Base-by-base conservation (phyloP, 1,140 invertebrate species). In the Homarus americanus region DNA sequence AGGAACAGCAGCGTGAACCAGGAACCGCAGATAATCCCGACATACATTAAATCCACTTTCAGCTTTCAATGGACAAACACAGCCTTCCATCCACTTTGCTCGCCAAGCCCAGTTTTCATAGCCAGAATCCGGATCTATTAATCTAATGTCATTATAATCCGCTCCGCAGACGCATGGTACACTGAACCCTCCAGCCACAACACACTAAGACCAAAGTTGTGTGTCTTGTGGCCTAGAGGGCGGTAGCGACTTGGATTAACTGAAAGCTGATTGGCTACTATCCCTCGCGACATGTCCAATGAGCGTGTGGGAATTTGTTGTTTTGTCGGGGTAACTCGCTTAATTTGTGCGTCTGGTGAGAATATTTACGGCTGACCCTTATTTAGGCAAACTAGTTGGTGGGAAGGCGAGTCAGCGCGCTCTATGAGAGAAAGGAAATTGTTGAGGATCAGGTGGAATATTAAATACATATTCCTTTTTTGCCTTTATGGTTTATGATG, bases 371-470 rank as follows among this genome's bases (percentile, higher is more conserved):
- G 28, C 12, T n/a, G 28, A 9, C 9, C 63, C 63, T 69, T 69
- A 69, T 69, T 69, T 69, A 69, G 63, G n/a, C 4, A 32, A 69
- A 58, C 53, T 32, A 49, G 15, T 15, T 69, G n/a, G 5, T 69
- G 63, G n/a, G 28, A 69, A 69, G 63, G 63, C 63, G n/a, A 69
- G 63, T 32, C 32, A 24, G 63, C 32, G 28, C 24, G 28, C 15
- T 69, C 28, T 69, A n/a, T 4, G n/a, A 69, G 63, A 20, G 63
- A 69, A 69, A 69, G 63, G 63, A 69, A 69, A 69, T 24, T 69
- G 9, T 10, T 58, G 53, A 24, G 53, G 53, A 2, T 9, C 2
- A 24, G 53, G 20, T 5, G 20, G 53, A 24, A 24, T n/a, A n/a
- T n/a, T n/a, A n/a, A n/a, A n/a, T n/a, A n/a, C n/a, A n/a, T n/a